Percentiles rank a stretch among this genome's conserved stretches.
Evolutionary conservation across 1,140 invertebrate genomes (phyloP).

Genomic region (Lutraria rhynchaena): DNA sequence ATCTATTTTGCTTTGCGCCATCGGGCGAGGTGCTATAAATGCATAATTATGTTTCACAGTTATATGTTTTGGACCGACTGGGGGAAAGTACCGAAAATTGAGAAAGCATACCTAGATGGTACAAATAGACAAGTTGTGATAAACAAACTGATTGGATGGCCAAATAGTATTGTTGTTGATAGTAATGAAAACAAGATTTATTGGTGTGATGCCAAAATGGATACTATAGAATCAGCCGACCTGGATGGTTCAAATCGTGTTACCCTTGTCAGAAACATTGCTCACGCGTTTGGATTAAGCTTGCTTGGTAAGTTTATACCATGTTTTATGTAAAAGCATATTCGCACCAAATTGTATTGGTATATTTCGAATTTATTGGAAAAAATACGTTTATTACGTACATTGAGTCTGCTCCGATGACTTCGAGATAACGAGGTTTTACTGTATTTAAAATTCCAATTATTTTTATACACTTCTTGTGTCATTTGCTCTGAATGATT

Average conservation of each 20-base stretch:
- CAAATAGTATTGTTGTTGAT: constrained; percentile 87
- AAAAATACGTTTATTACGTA: too few relatives aligned
- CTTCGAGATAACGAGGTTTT: too few relatives aligned
- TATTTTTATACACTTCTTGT: too few relatives aligned
- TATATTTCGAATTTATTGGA: too few relatives aligned
- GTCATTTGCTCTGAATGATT: too few relatives aligned
- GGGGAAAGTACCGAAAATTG: constrained; percentile 98
- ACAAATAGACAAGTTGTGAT: constrained; percentile 85
- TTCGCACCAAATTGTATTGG: too few relatives aligned
- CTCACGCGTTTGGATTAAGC: constrained; percentile 92
- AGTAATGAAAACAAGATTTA: constrained; percentile 92
- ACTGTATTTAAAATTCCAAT: too few relatives aligned
- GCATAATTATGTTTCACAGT: constrained; percentile 60
- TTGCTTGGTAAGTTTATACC: constrained; percentile 78
- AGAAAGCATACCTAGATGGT: constrained; percentile 98
- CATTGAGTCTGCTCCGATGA: background rate
- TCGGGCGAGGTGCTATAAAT: too few relatives aligned
- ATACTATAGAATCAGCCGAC: constrained; percentile 80
- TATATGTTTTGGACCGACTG: constrained; percentile 98
- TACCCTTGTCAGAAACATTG: constrained; percentile 89
- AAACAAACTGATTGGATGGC: constrained; percentile 84
- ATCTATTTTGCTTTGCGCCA: too few relatives aligned
- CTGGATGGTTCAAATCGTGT: constrained; percentile 70
- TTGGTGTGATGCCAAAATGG: constrained; percentile 92
- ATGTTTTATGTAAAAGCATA: too few relatives aligned